phyloP scores from a whole-genome alignment of 2,113 vertebrate species.

The Asarcornis scutulata region DNA sequence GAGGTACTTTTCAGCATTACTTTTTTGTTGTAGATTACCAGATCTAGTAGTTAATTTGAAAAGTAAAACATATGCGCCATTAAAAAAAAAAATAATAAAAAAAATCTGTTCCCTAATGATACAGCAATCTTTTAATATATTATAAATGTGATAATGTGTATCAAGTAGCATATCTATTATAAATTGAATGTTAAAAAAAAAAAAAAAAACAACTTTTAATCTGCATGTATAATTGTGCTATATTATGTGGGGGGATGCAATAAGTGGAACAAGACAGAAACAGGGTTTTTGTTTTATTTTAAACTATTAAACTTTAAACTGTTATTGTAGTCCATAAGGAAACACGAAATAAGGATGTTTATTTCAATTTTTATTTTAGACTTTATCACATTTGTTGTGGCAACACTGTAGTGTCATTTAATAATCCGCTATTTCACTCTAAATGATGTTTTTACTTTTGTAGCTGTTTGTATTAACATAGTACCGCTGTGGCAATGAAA shows the following conservation, averaged over 20 bases:
- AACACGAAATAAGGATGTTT: neutral
- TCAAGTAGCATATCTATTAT: neutral
- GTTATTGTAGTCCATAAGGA: neutral
- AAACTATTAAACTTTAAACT: neutral
- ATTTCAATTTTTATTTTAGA: neutral
- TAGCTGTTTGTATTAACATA: neutral
- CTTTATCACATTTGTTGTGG: neutral
- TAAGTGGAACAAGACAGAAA: neutral
- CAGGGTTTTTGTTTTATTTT: neutral
- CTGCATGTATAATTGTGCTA: neutral
- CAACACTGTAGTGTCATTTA: neutral
- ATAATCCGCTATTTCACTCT: neutral
- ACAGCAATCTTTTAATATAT: neutral
- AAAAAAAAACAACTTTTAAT: too few species aligned
- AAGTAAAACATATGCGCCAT: neutral
- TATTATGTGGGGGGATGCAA: neutral
- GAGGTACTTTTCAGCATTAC: constrained; percentile 59
- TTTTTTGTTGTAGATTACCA: constrained; percentile 13
- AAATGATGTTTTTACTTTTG: neutral
- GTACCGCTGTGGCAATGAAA: neutral
- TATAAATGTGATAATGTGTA: neutral
- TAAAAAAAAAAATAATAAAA: neutral
- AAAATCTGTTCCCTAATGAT: neutral
- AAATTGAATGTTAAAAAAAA: neutral
- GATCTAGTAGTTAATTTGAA: neutral